Evolutionary conservation across 2,113 vertebrate genomes (phyloP).

Genomic region (Melanerpes aurifrons): DNA sequence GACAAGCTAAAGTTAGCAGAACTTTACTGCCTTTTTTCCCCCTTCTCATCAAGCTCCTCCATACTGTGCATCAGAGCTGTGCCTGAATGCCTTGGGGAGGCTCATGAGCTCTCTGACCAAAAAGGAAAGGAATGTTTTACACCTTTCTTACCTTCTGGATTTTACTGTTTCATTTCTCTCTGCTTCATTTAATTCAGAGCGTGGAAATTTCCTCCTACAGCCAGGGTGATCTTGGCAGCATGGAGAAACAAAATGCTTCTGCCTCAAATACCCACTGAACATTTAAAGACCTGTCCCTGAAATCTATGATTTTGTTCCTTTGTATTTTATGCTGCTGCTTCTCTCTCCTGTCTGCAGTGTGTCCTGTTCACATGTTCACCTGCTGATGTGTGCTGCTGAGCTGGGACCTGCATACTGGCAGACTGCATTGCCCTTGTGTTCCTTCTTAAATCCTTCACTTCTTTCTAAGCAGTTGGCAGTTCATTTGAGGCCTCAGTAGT

Average conservation of each 20-base stretch:
- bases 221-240: neutral
- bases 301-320: neutral
- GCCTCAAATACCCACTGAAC: neutral
- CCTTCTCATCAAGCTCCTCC: neutral
- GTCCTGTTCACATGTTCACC: neutral
- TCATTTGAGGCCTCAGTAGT: neutral
- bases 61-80: accelerated
- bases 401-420: neutral
- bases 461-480: neutral
- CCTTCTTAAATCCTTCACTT: neutral
- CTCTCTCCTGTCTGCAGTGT: neutral
- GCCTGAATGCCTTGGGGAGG: neutral
- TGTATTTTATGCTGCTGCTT: neutral
- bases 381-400: neutral
- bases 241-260: neutral
- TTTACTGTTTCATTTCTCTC: neutral
- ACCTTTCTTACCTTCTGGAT: neutral
- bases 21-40: neutral
- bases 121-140: neutral
- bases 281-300: neutral
- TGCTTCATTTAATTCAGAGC: neutral
- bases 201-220: neutral
- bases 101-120: neutral
- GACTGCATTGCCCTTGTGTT: neutral
- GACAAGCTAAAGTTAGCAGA: neutral